Conservation (phyloP, 2,888 invertebrate genomes). For the Rhagium mordax region DNA sequence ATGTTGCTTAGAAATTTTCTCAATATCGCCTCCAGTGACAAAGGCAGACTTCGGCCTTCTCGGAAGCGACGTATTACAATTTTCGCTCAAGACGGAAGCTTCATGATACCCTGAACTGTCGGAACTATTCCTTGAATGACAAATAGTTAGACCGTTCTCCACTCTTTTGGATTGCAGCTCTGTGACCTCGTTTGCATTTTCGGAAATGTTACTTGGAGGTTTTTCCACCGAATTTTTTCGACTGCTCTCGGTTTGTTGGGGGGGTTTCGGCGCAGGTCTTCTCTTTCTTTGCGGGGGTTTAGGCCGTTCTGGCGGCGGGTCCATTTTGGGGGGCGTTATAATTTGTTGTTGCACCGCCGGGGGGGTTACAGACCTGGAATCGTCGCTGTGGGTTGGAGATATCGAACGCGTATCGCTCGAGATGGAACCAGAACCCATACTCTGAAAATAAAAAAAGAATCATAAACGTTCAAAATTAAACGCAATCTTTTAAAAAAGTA, state of each 20-base stretch:
- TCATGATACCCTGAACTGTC: conserved; percentile 84
- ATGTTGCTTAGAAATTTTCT: conserved; percentile 51
- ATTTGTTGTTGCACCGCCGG: conserved; percentile 63
- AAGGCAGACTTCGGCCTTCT: conserved; percentile 64
- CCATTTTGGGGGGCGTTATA: conserved; percentile 60
- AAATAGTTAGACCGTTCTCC: conserved; percentile 70
- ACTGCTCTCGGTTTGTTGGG: conserved; percentile 57
- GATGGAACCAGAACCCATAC: conserved; percentile 67
- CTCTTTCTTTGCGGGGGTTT: conserved; percentile 73
- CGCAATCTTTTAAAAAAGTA: no score
- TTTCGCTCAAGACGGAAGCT: conserved; percentile 77
- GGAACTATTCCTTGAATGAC: conserved; percentile 81
- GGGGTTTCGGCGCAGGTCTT: conserved; percentile 75
- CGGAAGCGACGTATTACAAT: conserved; percentile 69
- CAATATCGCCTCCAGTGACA: conserved; percentile 51
- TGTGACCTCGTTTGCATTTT: conserved; percentile 38
- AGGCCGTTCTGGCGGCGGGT: conserved; percentile 67
- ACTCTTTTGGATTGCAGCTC: conserved; percentile 49
- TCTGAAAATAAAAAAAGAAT: conserved; percentile 55
- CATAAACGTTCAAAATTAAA: no score
- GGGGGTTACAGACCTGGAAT: conserved; percentile 70
- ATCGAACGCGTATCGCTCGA: conserved; percentile 69
- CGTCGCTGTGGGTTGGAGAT: conserved; percentile 77
- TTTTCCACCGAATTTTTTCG: conserved; percentile 50
- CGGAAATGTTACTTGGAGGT: conserved; percentile 48